Evolutionary conservation across 1,140 invertebrate species (phyloP).

Genomic region (Subanguina moxae): DNA sequence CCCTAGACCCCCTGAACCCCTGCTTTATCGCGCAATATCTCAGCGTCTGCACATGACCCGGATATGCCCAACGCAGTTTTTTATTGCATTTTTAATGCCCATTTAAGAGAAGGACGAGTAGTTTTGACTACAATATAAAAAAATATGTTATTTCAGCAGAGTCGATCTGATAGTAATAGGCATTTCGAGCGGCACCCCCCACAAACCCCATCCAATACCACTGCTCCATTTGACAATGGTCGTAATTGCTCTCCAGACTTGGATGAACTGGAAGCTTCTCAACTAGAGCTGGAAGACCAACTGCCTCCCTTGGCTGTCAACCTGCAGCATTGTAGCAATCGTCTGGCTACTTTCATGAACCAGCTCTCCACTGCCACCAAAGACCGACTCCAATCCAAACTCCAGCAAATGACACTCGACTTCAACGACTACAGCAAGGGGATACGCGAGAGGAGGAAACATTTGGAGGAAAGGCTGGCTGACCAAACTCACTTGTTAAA

Average conservation of each 20-base stretch:
- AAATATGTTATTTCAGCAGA: too few relatives aligned
- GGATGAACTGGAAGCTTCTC: slow-evolving; percentile 39
- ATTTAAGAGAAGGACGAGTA: too few relatives aligned
- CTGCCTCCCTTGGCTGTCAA: slow-evolving; percentile 38
- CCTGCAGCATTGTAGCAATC: slow-evolving; percentile 40
- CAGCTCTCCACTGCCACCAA: slow-evolving; percentile 23
- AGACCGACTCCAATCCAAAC: slow-evolving; percentile 18
- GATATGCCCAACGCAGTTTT: too few relatives aligned
- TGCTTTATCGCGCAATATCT: too few relatives aligned
- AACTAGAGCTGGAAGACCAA: slow-evolving; percentile 32
- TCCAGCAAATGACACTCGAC: slow-evolving; percentile 25
- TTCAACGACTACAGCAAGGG: slow-evolving; percentile 25
- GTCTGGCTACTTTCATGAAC: slow-evolving; percentile 22
- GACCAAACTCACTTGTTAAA: slow-evolving; percentile 40
- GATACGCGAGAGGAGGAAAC: slow-evolving; percentile 18
- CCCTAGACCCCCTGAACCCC: too few relatives aligned
- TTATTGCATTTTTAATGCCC: too few relatives aligned
- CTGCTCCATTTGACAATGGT: not conserved
- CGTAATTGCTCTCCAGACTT: slow-evolving; percentile 41
- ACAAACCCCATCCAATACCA: too few relatives aligned
- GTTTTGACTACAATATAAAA: too few relatives aligned
- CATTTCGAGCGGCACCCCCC: too few relatives aligned
- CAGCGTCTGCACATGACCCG: too few relatives aligned
- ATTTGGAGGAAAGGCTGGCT: slow-evolving; percentile 37
- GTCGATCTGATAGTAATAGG: too few relatives aligned